Percentiles rank a stretch among this genome's conserved stretches.
These are phyloP conservation scores for Graptemys geographica DNA, from an alignment of 2,797 vertebrate genomes.

Conservation along the genomic window DNA sequence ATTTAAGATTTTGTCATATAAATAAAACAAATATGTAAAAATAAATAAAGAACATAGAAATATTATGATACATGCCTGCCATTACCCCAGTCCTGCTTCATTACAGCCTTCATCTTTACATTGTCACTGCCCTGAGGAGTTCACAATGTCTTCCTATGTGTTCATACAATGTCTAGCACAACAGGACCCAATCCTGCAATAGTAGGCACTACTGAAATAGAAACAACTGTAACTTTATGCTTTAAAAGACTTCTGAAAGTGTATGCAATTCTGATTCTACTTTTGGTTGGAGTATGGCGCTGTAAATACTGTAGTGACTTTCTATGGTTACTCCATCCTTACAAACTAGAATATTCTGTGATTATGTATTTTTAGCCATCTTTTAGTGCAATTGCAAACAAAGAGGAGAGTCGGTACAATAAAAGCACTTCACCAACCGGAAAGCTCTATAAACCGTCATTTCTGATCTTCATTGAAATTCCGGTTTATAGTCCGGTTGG, in stretches of 20 bases:
- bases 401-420: background rate
- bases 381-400: background rate
- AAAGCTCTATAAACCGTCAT: too few relatives aligned
- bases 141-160: background rate
- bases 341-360: background rate
- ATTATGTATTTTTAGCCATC: background rate
- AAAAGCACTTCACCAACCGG: too few relatives aligned
- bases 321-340: background rate
- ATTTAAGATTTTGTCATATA: background rate
- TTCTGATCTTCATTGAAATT: too few relatives aligned
- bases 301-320: background rate
- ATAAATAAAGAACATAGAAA: background rate
- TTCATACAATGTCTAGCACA: background rate
- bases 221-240: background rate
- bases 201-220: background rate
- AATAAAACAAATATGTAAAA: background rate
- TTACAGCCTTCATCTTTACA: background rate
- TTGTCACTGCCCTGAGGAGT: background rate
- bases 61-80: accelerated
- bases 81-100: background rate
- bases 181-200: background rate
- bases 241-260: background rate
- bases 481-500: too few relatives aligned
- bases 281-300: background rate
- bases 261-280: background rate